Evolutionary conservation across 2,797 vertebrate genomes (phyloP).

Genomic region (Arctocebus calabarensis): DNA sequence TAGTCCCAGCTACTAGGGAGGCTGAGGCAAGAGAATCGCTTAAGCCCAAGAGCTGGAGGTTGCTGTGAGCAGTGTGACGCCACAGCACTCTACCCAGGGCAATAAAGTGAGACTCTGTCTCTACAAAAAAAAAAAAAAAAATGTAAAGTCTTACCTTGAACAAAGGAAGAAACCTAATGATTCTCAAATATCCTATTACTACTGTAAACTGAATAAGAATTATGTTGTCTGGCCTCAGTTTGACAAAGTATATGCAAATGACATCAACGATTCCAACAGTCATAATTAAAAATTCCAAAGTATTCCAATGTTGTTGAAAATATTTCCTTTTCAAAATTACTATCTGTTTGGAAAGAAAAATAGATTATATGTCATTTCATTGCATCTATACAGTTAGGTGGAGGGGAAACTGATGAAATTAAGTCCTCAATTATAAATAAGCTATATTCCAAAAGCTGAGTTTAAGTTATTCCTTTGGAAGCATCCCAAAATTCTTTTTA

Average conservation of each 20-base stretch:
- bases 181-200: constrained; percentile 73
- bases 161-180: constrained; percentile 75
- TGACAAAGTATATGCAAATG: constrained; percentile 70
- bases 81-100: too few species aligned
- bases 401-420: neutral
- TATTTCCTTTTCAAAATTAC: constrained; percentile 77
- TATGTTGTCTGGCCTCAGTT: constrained; percentile 40
- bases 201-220: constrained; percentile 65
- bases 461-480: constrained; percentile 37
- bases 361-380: constrained; percentile 3
- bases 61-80: too few species aligned
- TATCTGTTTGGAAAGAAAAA: constrained; percentile 73
- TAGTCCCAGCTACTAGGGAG: too few species aligned
- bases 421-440: constrained; percentile 28
- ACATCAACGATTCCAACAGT: constrained; percentile 42
- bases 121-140: too few species aligned
- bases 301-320: constrained; percentile 78
- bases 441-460: neutral
- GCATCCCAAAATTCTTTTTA: neutral
- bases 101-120: too few species aligned
- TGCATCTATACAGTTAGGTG: neutral
- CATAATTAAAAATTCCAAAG: constrained; percentile 73
- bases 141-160: constrained; percentile 84
- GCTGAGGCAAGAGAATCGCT: too few species aligned
- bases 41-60: too few species aligned